Conservation (phyloP, 1,140 invertebrate species). For the Lepidotrigona ventralis region DNA sequence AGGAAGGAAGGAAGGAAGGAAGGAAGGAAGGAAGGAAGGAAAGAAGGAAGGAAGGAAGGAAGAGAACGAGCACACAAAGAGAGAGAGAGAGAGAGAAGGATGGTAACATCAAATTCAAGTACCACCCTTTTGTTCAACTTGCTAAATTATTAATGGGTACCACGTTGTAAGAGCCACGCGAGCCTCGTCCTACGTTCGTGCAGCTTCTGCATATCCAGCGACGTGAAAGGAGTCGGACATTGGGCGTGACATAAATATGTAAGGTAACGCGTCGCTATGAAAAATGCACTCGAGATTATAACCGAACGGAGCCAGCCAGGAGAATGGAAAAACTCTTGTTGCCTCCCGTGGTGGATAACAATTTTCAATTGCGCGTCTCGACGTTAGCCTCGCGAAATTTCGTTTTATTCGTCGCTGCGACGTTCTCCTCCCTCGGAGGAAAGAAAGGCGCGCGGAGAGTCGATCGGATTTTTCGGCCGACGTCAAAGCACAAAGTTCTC, state of each 20-base stretch:
- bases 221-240: conserved; percentile 59
- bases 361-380: conserved; percentile 15
- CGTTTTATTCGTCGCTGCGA: conserved; percentile 28
- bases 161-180: conserved; percentile 54
- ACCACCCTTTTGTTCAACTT: conserved; percentile 59
- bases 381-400: conserved; percentile 5
- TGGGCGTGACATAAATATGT: conserved; percentile 65
- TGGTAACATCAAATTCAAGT: conserved; percentile 58
- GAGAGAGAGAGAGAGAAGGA: not conserved
- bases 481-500: not conserved
- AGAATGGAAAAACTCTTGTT: not conserved
- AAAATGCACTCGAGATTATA: conserved; percentile 64
- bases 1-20: no score
- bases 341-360: conserved; percentile 9
- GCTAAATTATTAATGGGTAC: conserved; percentile 64
- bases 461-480: conserved; percentile 3
- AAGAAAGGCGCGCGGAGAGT: not conserved
- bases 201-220: conserved; percentile 61
- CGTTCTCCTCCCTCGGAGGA: not conserved
- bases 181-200: conserved; percentile 28
- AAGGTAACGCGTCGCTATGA: conserved; percentile 61
- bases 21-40: no score
- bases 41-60: not conserved
- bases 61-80: not conserved
- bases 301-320: conserved; percentile 19